Percentiles rank a stretch among this genome's conserved stretches.
phyloP scores from a whole-genome alignment of 2,888 invertebrate genomes.

The Xanthostigma xanthostigma region DNA sequence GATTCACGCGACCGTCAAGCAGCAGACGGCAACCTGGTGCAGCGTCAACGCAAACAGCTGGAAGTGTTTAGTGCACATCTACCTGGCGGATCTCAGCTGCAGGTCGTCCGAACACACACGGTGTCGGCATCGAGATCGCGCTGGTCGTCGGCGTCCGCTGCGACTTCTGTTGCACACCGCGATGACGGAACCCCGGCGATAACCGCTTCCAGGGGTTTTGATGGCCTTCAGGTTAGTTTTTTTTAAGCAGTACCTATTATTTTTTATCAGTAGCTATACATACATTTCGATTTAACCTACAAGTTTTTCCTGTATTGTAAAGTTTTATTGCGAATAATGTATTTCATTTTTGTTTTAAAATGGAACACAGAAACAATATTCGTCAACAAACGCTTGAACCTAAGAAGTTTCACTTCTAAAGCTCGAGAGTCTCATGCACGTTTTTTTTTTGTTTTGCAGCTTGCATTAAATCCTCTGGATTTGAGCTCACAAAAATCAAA shows the following conservation, averaged over 20 bases:
- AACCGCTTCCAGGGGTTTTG: slow-evolving; percentile 4
- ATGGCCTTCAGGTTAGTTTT: background rate
- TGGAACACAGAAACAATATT: too few relatives aligned
- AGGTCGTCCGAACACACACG: slow-evolving; percentile 51
- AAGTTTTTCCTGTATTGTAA: too few relatives aligned
- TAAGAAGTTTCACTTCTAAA: too few relatives aligned
- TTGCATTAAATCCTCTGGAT: slow-evolving; percentile 33
- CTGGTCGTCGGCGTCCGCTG: slow-evolving; percentile 17
- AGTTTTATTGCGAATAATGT: too few relatives aligned
- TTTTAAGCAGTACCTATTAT: too few relatives aligned
- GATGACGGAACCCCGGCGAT: background rate
- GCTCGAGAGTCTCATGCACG: too few relatives aligned
- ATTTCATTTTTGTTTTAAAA: too few relatives aligned
- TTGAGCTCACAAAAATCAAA: slow-evolving; percentile 33
- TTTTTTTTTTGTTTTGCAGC: slow-evolving; percentile 21
- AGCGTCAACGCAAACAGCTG: slow-evolving; percentile 39
- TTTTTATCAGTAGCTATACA: too few relatives aligned
- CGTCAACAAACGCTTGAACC: too few relatives aligned
- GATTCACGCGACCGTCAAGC: slow-evolving; percentile 35
- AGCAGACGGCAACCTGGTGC: slow-evolving; percentile 33
- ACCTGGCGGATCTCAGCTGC: slow-evolving; percentile 45
- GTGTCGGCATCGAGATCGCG: slow-evolving; percentile 22
- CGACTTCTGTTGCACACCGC: background rate
- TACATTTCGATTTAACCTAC: too few relatives aligned
- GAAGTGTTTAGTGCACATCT: slow-evolving; percentile 56